Evolutionary conservation across 1,140 invertebrate genomes (phyloP).

Genomic region (Pissodes strobi): DNA sequence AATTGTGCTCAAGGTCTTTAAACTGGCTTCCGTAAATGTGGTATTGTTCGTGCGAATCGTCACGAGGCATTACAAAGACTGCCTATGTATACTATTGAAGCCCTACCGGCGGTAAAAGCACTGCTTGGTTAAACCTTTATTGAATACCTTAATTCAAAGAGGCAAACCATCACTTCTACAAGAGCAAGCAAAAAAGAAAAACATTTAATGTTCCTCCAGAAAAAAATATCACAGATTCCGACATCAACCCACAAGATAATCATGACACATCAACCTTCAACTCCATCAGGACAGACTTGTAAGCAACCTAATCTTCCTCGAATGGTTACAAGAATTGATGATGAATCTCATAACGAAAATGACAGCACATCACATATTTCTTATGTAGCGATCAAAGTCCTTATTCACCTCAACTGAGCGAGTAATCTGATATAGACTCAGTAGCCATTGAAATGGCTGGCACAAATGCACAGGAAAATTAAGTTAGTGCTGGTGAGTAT

Average conservation of each 20-base stretch:
- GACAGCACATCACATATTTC: neutral
- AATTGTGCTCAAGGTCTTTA: too few relatives aligned
- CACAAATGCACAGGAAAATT: neutral
- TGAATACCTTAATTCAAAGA: constrained; percentile 3
- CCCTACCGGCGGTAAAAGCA: constrained; percentile 36
- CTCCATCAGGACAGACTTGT: neutral
- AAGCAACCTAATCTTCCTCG: neutral
- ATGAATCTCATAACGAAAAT: neutral
- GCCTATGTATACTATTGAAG: neutral
- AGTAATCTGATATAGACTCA: neutral
- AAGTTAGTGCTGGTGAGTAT: neutral
- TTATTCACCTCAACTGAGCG: neutral
- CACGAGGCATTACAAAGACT: neutral
- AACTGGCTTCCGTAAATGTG: neutral
- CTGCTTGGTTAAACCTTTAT: constrained; percentile 6
- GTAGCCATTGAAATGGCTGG: neutral
- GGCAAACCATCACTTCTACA: neutral
- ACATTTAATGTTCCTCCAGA: neutral
- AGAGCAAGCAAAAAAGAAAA: neutral
- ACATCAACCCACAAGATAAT: constrained; percentile 8
- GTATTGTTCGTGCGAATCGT: neutral
- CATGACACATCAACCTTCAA: neutral
- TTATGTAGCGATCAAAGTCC: neutral
- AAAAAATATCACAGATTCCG: constrained; percentile 6
- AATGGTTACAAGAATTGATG: neutral